Evolutionary conservation across 1,140 invertebrate species (phyloP), one percentile per base, ranked within the genome.

Genomic region (Brachionus koreanus): DNA sequence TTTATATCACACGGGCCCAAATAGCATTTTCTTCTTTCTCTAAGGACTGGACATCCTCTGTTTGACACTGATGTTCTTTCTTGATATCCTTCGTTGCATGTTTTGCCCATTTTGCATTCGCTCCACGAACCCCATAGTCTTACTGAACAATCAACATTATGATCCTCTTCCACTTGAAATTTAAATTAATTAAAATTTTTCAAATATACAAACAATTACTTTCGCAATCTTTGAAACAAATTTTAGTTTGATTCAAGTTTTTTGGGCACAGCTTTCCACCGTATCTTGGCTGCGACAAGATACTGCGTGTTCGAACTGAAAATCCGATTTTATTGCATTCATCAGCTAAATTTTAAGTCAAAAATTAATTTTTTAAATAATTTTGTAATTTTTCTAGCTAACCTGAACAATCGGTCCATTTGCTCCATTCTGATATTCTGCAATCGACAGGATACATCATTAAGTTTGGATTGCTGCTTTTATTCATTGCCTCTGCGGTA

Each of bases 361-460:
- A 25, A 43, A 23, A 52, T 19, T 6, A 33, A 23, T 7, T 25
- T 13, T n/a, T 16, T 2, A 3, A 42, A 57, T 39, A n/a, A 10
- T 52, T 19, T 23, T n/a, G 42, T 16, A 77, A 29, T 23, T 19
- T 37, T 42, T 74, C 13, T 46, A 25, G 9, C 35, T 39, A 42
- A 82, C 79, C 65, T 37, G 65, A 39, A 29, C 82, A 82, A 52
- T 69, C n/a, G 7, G 65, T 37, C 82, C 82, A 82, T 23, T 19
- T 2, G n/a, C 65, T 74, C 82, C 82, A 82, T 72, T 82, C 63
- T 12, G 63, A 63, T 46, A 82, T 29, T 25, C 25, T 29, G 42
- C 82, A 82, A 63, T 82, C 43, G 42, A 65, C 23, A 9, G 79
- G 79, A 37, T 39, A 57, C 76, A 57, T 57, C 76, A 79, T 74